Evolutionary conservation across 2,888 invertebrate species (phyloP).

Genomic region (Philhelius pedissequus): DNA sequence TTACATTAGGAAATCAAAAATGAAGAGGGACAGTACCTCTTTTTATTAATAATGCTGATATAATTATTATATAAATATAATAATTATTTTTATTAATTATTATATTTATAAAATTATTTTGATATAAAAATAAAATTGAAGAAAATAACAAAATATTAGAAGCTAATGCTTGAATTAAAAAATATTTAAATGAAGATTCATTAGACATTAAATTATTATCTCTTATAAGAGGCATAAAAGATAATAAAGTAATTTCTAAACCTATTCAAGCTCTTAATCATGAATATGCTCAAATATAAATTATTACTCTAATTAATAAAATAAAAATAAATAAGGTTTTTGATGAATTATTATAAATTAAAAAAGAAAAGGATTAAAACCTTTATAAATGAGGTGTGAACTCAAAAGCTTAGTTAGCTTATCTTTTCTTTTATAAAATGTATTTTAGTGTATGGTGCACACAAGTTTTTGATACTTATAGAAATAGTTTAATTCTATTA

Average conservation of each 20-base stretch:
- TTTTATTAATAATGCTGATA: slow-evolving; percentile 80
- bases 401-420: slow-evolving; percentile 81
- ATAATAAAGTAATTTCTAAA: slow-evolving; percentile 83
- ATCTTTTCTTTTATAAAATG: slow-evolving; percentile 79
- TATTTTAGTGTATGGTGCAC: slow-evolving; percentile 84
- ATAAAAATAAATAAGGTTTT: slow-evolving; percentile 81
- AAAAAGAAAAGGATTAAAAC: slow-evolving; percentile 80
- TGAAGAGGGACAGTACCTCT: slow-evolving; percentile 82
- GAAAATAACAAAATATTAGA: slow-evolving; percentile 81
- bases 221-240: slow-evolving; percentile 82
- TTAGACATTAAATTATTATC: no score
- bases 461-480: slow-evolving; percentile 82
- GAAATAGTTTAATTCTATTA: slow-evolving; percentile 83
- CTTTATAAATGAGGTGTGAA: slow-evolving; percentile 80
- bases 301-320: slow-evolving; percentile 79
- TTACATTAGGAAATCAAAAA: slow-evolving; percentile 82
- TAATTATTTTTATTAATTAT: slow-evolving; percentile 72
- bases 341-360: slow-evolving; percentile 79
- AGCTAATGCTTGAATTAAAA: slow-evolving; percentile 82
- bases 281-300: slow-evolving; percentile 80
- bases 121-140: slow-evolving; percentile 64
- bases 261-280: slow-evolving; percentile 81
- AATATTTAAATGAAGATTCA: no score
- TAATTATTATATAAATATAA: slow-evolving; percentile 76
- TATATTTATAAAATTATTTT: slow-evolving; percentile 71